Evolutionary conservation across 2,797 vertebrate species (phyloP).

Genomic region (Notoglanidium macrostoma): DNA sequence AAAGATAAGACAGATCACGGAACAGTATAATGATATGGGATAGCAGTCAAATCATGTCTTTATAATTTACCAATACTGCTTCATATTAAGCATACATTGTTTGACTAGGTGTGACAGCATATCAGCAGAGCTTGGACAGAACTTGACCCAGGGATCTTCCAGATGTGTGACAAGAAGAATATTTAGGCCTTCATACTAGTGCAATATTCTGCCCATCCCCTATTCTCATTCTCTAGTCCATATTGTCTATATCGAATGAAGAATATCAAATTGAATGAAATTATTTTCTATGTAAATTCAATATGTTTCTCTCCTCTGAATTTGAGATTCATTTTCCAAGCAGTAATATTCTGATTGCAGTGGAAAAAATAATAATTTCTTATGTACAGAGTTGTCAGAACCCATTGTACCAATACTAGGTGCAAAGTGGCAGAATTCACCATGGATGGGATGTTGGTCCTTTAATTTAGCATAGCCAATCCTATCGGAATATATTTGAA

Average conservation of each 20-base stretch:
- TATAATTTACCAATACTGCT: background rate
- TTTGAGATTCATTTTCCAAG: background rate
- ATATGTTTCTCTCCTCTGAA: background rate
- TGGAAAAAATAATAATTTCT: background rate
- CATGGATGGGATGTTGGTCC: background rate
- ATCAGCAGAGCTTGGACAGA: background rate
- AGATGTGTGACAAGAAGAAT: background rate
- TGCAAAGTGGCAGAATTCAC: background rate
- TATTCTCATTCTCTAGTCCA: background rate
- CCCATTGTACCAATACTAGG: background rate
- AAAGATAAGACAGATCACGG: background rate
- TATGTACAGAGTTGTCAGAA: background rate
- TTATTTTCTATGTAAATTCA: background rate
- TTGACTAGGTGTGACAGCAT: slow-evolving; percentile 12
- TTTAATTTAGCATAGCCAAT: background rate
- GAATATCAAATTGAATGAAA: background rate
- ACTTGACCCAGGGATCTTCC: background rate
- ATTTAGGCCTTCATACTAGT: background rate
- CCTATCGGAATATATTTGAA: background rate
- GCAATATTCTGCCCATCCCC: background rate
- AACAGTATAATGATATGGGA: background rate
- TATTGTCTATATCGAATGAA: background rate
- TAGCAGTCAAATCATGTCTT: background rate
- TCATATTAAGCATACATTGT: background rate
- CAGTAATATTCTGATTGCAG: background rate